These are phyloP conservation scores for Anisognathus igniventris DNA, from an alignment of 2,797 vertebrate species.

Conservation along the genomic window DNA sequence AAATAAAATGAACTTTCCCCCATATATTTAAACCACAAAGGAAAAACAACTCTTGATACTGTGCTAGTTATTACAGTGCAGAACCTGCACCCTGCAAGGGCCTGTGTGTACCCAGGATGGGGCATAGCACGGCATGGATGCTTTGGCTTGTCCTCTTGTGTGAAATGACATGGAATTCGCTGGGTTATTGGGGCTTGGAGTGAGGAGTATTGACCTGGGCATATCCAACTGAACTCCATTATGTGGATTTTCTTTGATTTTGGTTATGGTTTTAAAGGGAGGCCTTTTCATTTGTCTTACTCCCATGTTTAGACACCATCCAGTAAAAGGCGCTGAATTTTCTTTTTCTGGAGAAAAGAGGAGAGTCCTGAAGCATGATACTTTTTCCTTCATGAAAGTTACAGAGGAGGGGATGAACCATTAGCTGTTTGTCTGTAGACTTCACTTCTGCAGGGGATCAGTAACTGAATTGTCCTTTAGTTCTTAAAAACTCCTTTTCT, in stretches of 20 bases:
- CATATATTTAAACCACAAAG: neutral
- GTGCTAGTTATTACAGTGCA: neutral
- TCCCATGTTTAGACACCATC: neutral
- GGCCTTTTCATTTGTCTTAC: neutral
- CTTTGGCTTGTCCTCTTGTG: neutral
- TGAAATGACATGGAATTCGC: neutral
- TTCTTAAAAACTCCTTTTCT: neutral
- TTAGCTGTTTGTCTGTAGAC: neutral
- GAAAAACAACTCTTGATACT: neutral
- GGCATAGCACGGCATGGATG: neutral
- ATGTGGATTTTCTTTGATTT: neutral
- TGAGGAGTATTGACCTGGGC: neutral
- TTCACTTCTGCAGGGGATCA: neutral
- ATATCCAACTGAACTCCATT: fast-evolving
- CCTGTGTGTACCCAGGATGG: neutral
- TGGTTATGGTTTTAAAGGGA: neutral
- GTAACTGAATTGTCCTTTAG: neutral
- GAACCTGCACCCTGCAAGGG: neutral
- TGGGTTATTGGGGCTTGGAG: neutral
- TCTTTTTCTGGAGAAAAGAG: neutral
- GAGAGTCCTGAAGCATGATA: neutral
- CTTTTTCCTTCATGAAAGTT: neutral
- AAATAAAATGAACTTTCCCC: neutral
- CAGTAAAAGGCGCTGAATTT: neutral
- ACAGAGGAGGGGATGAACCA: neutral